Evolutionary conservation across 2,113 vertebrate genomes (phyloP).

Genomic region (Corvus hawaiiensis): DNA sequence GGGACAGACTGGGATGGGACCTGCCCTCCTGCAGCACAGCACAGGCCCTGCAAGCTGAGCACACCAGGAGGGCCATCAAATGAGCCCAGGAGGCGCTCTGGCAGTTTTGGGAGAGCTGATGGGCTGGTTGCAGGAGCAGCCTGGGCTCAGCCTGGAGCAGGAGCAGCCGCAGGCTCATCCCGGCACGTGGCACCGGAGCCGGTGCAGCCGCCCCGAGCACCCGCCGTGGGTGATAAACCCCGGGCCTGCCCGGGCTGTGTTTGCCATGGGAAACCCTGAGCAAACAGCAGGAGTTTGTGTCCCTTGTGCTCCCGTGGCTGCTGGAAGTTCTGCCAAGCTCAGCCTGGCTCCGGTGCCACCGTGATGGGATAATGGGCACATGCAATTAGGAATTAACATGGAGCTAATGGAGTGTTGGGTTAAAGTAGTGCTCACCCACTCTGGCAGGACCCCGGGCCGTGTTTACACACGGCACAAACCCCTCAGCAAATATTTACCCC

Average conservation of each 20-base stretch:
- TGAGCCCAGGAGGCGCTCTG: rapidly evolving
- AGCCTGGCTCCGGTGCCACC: not conserved
- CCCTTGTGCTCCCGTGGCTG: rapidly evolving
- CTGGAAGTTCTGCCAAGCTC: not conserved
- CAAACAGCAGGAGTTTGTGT: not conserved
- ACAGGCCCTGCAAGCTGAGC: not conserved
- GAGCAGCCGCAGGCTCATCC: not conserved
- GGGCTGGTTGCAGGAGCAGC: not conserved
- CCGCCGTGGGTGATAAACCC: rapidly evolving
- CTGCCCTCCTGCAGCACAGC: not conserved
- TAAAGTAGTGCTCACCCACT: not conserved
- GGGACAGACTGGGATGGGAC: not conserved
- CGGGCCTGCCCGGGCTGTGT: not conserved
- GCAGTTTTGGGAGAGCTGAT: not conserved
- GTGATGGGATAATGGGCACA: rapidly evolving
- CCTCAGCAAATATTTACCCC: not conserved
- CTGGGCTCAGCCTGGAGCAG: not conserved
- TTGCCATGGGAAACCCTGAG: not conserved
- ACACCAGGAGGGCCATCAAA: rapidly evolving
- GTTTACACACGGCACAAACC: not conserved
- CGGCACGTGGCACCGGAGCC: not conserved
- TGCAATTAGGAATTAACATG: not conserved
- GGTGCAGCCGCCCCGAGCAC: rapidly evolving
- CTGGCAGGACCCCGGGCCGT: not conserved
- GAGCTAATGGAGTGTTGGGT: not conserved